phyloP scores from a whole-genome alignment of 2,797 vertebrate species.

The Lutra lutra region DNA sequence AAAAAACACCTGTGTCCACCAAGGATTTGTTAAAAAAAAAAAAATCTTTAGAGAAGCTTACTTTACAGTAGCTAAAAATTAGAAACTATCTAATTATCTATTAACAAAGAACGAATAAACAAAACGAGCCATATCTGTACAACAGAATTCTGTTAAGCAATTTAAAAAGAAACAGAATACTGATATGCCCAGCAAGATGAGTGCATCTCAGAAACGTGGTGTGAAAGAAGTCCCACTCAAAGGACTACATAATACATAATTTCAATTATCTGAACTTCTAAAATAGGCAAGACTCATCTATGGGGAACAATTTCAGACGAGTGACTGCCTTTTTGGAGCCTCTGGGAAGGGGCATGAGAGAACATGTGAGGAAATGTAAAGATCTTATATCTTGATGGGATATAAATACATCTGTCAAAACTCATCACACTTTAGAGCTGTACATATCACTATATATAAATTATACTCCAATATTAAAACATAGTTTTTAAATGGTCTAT shows the following conservation, averaged over 20 bases:
- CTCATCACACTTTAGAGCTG: neutral
- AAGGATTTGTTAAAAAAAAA: neutral
- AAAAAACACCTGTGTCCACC: neutral
- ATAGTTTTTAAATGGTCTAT: neutral
- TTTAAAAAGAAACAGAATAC: neutral
- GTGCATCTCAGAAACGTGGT: neutral
- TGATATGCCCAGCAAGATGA: neutral
- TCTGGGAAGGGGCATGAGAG: neutral
- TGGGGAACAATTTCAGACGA: neutral
- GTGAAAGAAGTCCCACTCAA: neutral
- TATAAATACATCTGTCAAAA: neutral
- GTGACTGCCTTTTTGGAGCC: neutral
- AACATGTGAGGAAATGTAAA: neutral
- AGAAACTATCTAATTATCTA: neutral
- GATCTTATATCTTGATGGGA: neutral
- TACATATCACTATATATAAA: neutral
- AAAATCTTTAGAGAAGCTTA: neutral
- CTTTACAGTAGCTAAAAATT: conserved; percentile 1
- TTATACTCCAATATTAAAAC: neutral
- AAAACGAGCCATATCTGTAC: neutral
- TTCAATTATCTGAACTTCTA: neutral
- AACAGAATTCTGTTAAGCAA: neutral
- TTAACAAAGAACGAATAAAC: neutral
- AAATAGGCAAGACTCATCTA: neutral
- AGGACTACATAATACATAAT: neutral